These are phyloP conservation scores for Poeciliopsis turneri DNA, from an alignment of 2,797 vertebrate species.

Conservation along the genomic window DNA sequence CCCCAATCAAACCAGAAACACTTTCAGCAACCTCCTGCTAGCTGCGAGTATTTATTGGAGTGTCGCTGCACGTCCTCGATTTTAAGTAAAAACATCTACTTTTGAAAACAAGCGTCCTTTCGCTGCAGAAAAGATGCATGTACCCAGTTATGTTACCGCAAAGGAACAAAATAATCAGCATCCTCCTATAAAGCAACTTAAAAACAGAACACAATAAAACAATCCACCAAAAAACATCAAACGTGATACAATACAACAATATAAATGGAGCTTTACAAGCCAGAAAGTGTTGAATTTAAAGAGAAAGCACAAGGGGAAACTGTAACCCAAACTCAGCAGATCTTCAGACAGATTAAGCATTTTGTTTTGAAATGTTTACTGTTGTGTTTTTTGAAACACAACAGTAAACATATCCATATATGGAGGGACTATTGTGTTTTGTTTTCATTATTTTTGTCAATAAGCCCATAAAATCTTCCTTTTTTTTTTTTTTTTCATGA, in stretches of 20 bases:
- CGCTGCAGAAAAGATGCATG: background rate
- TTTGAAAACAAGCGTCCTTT: background rate
- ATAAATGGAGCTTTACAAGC: background rate
- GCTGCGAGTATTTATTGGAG: background rate
- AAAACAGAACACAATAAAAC: background rate
- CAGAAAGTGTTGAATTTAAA: background rate
- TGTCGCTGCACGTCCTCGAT: background rate
- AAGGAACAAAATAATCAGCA: background rate
- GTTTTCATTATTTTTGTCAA: background rate
- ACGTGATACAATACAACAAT: background rate
- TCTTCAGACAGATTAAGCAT: background rate
- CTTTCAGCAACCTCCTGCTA: background rate
- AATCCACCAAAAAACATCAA: background rate
- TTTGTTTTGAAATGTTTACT: background rate
- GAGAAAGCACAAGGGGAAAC: background rate
- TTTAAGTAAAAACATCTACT: background rate
- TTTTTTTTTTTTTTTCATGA: background rate
- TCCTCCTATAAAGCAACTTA: background rate
- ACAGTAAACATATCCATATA: too few relatives aligned
- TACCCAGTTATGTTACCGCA: background rate
- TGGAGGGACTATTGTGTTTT: background rate
- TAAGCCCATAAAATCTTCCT: background rate
- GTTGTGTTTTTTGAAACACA: background rate
- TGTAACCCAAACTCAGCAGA: background rate
- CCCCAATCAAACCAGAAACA: background rate